These are phyloP conservation scores for Panthera uncia DNA, from an alignment of 2,113 vertebrate genomes.

Conservation along the genomic window DNA sequence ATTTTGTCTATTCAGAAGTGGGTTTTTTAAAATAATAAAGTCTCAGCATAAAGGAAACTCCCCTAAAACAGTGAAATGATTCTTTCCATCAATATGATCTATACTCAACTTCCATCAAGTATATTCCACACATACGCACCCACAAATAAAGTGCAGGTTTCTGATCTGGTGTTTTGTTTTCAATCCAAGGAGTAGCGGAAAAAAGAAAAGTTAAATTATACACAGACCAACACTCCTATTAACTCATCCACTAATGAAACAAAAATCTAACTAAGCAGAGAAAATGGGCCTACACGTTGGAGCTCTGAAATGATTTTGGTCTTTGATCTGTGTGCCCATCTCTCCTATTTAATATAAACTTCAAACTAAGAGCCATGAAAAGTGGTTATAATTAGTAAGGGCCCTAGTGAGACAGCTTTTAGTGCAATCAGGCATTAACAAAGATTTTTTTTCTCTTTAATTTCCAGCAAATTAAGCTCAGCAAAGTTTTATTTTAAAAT, in stretches of 20 bases:
- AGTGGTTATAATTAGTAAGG: constrained; percentile 76
- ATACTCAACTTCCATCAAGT: neutral
- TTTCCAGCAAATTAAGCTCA: constrained; percentile 44
- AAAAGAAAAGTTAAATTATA: constrained; percentile 67
- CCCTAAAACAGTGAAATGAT: neutral
- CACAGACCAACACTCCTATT: constrained; percentile 72
- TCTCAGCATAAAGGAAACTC: neutral
- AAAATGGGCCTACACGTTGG: constrained; percentile 67
- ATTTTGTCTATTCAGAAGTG: neutral
- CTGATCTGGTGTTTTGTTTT: constrained; percentile 51
- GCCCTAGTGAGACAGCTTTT: constrained; percentile 52
- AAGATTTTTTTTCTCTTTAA: constrained; percentile 35
- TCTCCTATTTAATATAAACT: constrained; percentile 74
- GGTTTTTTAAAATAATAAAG: neutral
- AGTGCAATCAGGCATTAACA: constrained; percentile 59
- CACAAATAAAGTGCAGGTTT: neutral
- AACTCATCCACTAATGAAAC: constrained; percentile 76
- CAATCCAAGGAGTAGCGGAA: constrained; percentile 53
- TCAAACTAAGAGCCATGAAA: constrained; percentile 71
- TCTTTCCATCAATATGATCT: neutral
- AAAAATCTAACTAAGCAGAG: constrained; percentile 75
- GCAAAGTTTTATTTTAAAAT: constrained; percentile 51
- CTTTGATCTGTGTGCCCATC: constrained; percentile 74
- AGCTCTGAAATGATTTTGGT: constrained; percentile 46
- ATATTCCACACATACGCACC: neutral